A percentile compares a stretch with the other conserved stretches of the same genome.
Evolutionary conservation across 2,888 invertebrate genomes (phyloP).

Genomic region (Acleris cristana): DNA sequence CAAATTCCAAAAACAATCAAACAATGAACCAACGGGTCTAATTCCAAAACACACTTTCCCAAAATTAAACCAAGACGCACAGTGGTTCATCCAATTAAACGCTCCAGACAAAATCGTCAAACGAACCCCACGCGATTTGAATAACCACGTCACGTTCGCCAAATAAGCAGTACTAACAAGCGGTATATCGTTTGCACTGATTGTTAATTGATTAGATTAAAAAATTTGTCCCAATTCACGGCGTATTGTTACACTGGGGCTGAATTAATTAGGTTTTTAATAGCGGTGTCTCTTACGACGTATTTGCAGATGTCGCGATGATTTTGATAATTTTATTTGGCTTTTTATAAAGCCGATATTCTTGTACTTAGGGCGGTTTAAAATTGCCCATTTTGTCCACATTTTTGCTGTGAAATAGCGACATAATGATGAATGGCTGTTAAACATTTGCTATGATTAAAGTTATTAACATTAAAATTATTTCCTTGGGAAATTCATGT

Average conservation of each 20-base stretch:
- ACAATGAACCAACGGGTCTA: background rate
- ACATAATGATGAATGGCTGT: background rate
- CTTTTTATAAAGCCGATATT: background rate
- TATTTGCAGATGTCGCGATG: slow-evolving; percentile 60
- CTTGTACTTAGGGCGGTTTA: no score
- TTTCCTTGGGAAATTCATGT: background rate
- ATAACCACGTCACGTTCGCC: slow-evolving; percentile 79
- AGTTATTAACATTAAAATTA: background rate
- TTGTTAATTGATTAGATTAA: slow-evolving; percentile 85
- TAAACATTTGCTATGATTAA: no score
- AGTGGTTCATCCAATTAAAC: slow-evolving; percentile 70
- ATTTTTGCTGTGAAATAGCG: background rate
- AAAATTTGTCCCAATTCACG: slow-evolving; percentile 76
- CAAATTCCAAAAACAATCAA: background rate
- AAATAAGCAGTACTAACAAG: slow-evolving; percentile 83
- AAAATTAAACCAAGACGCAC: slow-evolving; percentile 49
- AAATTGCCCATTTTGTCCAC: background rate
- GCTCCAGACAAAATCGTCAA: slow-evolving; percentile 70
- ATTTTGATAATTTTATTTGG: slow-evolving; percentile 45
- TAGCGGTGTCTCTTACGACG: slow-evolving; percentile 78
- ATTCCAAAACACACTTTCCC: slow-evolving; percentile 24
- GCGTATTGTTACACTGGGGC: slow-evolving; percentile 72
- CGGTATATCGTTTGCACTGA: slow-evolving; percentile 83
- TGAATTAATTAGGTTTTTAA: slow-evolving; percentile 74
- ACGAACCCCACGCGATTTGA: slow-evolving; percentile 74